A percentile compares a stretch with the other conserved stretches of the same genome.
Conservation (phyloP, 2,797 vertebrate genomes). For the Huso huso region DNA sequence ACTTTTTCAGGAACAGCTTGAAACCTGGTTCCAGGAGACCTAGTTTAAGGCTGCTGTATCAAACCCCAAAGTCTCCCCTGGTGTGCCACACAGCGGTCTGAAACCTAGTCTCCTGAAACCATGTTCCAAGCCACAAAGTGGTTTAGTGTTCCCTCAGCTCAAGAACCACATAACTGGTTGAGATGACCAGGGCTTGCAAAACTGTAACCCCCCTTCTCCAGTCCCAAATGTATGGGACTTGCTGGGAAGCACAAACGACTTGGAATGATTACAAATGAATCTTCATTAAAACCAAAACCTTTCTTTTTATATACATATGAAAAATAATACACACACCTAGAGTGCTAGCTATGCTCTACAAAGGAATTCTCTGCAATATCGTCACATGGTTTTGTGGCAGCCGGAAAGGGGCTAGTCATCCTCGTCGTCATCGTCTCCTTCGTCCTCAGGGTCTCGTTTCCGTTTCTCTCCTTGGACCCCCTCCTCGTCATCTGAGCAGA, state of each 20-base stretch:
- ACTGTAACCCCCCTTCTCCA: neutral
- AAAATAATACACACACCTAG: conserved; percentile 51
- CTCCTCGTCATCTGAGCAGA: conserved; percentile 50
- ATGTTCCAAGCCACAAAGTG: too few relatives aligned
- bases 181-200: neutral
- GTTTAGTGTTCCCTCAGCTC: too few relatives aligned
- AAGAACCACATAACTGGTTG: too few relatives aligned
- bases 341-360: conserved; percentile 74
- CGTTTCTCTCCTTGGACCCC: conserved; percentile 76
- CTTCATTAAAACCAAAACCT: conserved; percentile 44
- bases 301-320: conserved; percentile 26
- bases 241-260: conserved; percentile 19
- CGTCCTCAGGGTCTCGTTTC: conserved; percentile 80
- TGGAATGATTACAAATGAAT: conserved; percentile 42
- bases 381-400: conserved; percentile 31
- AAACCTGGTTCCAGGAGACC: too few relatives aligned
- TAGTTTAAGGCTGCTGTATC: too few relatives aligned
- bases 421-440: conserved; percentile 75
- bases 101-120: too few relatives aligned
- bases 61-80: too few relatives aligned
- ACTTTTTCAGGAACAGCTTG: too few relatives aligned
- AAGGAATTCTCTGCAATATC: conserved; percentile 57
- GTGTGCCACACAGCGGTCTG: too few relatives aligned
- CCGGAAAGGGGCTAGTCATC: conserved; percentile 47
- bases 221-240: neutral